Evolutionary conservation across 2,888 invertebrate genomes (phyloP), one percentile per base, ranked within the genome.

Genomic region (Drosophila limbata): DNA sequence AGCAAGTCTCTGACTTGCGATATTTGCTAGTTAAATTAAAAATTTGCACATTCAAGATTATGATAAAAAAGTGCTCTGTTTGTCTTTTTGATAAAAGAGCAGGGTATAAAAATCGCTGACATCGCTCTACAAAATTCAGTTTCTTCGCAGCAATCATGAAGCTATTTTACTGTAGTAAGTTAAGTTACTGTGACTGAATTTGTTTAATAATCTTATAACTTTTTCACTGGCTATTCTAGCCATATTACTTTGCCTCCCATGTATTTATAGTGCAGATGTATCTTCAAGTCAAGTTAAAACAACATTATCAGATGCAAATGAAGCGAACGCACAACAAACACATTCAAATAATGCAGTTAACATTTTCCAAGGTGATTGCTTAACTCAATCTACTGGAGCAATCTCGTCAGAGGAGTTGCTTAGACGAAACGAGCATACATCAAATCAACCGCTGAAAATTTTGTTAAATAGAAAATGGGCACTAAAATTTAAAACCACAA

Each of bases 31-130:
- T 5, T 45, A 21, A 33, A 28, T 40, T 25, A 15, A 13, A 17
- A 56, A 51, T 67, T 56, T 51, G 48, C 66, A 21, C 44, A 48
- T 31, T 31, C 1, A 28, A 5, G 4, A 48, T 52, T 33, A 21
- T n/a, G 37, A 21, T n/a, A 44, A 15, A 17, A 25, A 47, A 21
- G 4, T 10, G 25, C 13, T 9, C n/a, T 40, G 13, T 39, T 48
- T 50, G 17, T n/a, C 19, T 61, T 40, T 15, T 15, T 15, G 1
- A 31, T 51, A 9, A 42, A 15, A 33, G 1, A 4, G 11, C 1
- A 21, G 1, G 40, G 28, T 59, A 60, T 59, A 48, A 53, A 69
- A 53, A 42, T n/a, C 21, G 2, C 37, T 1, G 13, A 8, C 11
- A 31, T 8, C 25, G 6, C 5, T 6, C 25, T 25, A 25, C 5